phyloP scores from a whole-genome alignment of 2,888 invertebrate species.

The Andrena flavipes region DNA sequence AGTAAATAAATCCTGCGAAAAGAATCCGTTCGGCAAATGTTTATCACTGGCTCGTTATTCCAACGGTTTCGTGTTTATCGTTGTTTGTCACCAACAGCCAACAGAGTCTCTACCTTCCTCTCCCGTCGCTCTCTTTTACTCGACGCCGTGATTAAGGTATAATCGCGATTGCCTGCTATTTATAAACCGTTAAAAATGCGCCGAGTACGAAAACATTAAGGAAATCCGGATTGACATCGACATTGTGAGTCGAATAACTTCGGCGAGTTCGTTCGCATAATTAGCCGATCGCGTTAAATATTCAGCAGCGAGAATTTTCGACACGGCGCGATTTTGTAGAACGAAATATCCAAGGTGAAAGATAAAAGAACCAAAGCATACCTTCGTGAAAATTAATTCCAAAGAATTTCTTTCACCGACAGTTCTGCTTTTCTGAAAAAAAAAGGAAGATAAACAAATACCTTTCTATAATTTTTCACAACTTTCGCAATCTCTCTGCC shows the following conservation, averaged over 20 bases:
- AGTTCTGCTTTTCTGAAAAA: too few relatives aligned
- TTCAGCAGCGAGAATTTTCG: background rate
- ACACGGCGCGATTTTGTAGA: background rate
- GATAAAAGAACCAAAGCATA: background rate
- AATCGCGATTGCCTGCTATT: constrained; percentile 15
- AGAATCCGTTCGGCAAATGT: constrained; percentile 41
- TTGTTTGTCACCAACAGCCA: background rate
- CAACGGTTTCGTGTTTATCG: constrained; percentile 24
- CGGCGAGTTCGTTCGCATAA: constrained; percentile 11
- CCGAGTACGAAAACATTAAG: constrained; percentile 12
- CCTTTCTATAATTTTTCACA: too few relatives aligned
- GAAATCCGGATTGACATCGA: constrained; percentile 26
- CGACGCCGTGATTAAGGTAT: constrained; percentile 14
- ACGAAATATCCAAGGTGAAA: background rate
- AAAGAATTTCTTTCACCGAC: background rate
- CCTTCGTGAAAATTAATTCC: background rate
- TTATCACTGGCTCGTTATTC: constrained; percentile 34
- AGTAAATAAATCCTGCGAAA: constrained; percentile 48
- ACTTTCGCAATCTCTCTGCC: too few relatives aligned
- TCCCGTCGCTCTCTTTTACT: background rate
- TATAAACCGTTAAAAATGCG: constrained; percentile 15
- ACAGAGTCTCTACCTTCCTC: background rate
- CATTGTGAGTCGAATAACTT: constrained; percentile 23
- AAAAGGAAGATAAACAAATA: too few relatives aligned
- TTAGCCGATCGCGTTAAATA: background rate